Base-by-base conservation (phyloP, 2,797 vertebrate species). In the Eulemur albifrons region DNA sequence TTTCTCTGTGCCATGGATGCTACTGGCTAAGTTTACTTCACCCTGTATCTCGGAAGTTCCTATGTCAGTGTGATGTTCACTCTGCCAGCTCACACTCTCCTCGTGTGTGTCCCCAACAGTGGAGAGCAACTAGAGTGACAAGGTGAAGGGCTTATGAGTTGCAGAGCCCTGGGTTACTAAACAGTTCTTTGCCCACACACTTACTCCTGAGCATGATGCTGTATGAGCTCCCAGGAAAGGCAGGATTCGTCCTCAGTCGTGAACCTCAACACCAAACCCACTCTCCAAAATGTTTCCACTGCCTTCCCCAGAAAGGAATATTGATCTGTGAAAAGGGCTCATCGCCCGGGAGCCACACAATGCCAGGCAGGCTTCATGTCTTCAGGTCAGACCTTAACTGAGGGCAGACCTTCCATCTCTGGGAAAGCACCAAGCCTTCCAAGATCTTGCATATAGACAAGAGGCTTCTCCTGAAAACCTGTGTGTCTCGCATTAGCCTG, bases 201-300 rank as follows among this genome's bases (percentile, higher is more conserved):
- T 45, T 7, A 63, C 13, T 38, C 18, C 69, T 1, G 32, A 40
- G 25, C 8, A 2, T 0, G 15, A 25, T 0, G 0, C 6, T 45
- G 30, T 0, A 40, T 8, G 23, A 57, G n/a, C 61, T 54, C 23
- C 18, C 50, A 40, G n/a, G 43, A 43, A 35, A 52, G 13, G 23
- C 14, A 40, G n/a, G 43, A 18, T 25, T 7, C 8, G 5, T 25
- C 23, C 59, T 63, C 9, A 0, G 0, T 10, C 23, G 15, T 20
- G 32, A 79, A 9, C 7, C 5, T 21, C 25, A 27, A 18, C 10
- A 35, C 18, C 20, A 32, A 18, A 0, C 4, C 27, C 15, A 4
- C 20, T 54, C 32, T 18, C 38, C 38, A 27, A 35, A 73, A 43
- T 5, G 21, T 27, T 12, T 50, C 45, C 21, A 43, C 52, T 18